Evolutionary conservation across 2,888 invertebrate genomes (phyloP).

Genomic region (Agrotis puta): DNA sequence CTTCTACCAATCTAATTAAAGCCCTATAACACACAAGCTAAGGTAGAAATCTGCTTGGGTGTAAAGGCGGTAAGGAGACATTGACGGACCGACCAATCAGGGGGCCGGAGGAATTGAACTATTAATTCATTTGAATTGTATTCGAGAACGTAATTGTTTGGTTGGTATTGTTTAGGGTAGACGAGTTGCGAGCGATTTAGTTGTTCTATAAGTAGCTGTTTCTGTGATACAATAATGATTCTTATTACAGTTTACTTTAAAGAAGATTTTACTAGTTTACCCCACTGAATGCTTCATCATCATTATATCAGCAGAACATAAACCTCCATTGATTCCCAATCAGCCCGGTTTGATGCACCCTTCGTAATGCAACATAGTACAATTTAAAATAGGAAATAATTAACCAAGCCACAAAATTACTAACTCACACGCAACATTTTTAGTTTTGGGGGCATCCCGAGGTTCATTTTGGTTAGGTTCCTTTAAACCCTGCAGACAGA

Average conservation of each 20-base stretch:
- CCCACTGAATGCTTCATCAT: too few species aligned
- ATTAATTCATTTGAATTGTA: slow-evolving; percentile 75
- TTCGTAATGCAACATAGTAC: too few species aligned
- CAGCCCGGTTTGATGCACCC: too few species aligned
- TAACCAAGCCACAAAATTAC: too few species aligned
- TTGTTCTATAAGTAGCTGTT: background rate
- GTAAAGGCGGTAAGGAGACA: slow-evolving; percentile 61
- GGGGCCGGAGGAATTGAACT: slow-evolving; percentile 70
- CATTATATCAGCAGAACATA: too few species aligned
- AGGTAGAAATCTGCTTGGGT: slow-evolving; percentile 32
- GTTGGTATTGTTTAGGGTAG: slow-evolving; percentile 44
- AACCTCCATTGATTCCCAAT: too few species aligned
- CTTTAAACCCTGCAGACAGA: too few species aligned
- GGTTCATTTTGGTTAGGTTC: too few species aligned
- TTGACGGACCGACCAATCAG: slow-evolving; percentile 76
- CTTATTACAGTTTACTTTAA: background rate
- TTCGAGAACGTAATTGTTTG: slow-evolving; percentile 71
- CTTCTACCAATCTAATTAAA: background rate
- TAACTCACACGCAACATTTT: too few species aligned
- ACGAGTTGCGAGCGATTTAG: background rate
- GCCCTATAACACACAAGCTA: background rate
- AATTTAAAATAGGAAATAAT: too few species aligned
- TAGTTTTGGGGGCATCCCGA: too few species aligned
- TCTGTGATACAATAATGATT: background rate
- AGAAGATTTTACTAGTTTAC: too few species aligned